A percentile compares a stretch with the other conserved stretches of the same genome.
phyloP scores from a whole-genome alignment of 2,888 invertebrate species.

The Hyposoter dolosus region DNA sequence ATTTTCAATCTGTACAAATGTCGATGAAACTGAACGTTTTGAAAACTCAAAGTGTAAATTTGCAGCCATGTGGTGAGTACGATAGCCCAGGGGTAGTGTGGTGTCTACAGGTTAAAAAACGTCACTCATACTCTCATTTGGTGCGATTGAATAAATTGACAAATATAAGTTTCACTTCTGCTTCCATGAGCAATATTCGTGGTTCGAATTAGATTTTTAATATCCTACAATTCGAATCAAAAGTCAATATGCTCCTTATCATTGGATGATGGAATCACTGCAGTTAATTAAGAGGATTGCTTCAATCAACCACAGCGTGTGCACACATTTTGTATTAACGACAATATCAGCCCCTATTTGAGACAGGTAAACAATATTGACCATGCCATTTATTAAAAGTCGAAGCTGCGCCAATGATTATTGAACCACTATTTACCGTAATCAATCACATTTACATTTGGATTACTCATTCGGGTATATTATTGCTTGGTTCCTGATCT shows the following conservation, averaged over 20 bases:
- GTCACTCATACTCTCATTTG: not conserved
- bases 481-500: not conserved
- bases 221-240: not conserved
- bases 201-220: not conserved
- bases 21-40: no score
- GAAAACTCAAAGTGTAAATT: no score
- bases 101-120: no score
- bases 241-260: not conserved
- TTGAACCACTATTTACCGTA: not conserved
- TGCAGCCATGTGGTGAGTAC: no score
- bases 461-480: not conserved
- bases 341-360: conserved; percentile 18
- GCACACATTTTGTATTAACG: not conserved
- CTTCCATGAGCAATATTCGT: not conserved
- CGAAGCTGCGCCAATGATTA: not conserved
- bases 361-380: not conserved
- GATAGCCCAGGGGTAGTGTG: no score
- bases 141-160: not conserved
- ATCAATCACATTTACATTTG: not conserved
- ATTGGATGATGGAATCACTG: not conserved
- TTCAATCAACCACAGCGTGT: conserved; percentile 10
- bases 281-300: conserved; percentile 15
- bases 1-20: no score
- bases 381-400: not conserved
- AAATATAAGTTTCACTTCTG: not conserved